Evolutionary conservation across 2,888 invertebrate genomes (phyloP).

Genomic region (Empis livida): DNA sequence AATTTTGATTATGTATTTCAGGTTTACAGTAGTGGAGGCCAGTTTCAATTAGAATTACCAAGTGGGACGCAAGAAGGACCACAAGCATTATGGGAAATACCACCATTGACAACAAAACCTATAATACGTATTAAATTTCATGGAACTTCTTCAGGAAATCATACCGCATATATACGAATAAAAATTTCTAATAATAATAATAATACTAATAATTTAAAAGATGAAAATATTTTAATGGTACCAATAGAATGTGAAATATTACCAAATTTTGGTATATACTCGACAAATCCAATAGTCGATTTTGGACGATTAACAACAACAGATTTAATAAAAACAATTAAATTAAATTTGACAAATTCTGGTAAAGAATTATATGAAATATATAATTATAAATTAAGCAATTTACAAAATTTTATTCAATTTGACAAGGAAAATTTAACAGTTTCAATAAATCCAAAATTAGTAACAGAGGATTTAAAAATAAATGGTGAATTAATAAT

Average conservation of each 20-base stretch:
- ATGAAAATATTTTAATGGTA: constrained; percentile 46
- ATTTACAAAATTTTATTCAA: constrained; percentile 13
- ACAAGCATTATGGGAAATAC: constrained; percentile 78
- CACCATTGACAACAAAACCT: constrained; percentile 75
- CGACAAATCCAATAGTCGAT: constrained; percentile 62
- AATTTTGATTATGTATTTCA: constrained; percentile 21
- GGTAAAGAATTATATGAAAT: constrained; percentile 15
- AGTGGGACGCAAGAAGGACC: constrained; percentile 62
- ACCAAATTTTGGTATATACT: constrained; percentile 56
- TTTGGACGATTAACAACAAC: constrained; percentile 67
- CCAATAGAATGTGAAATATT: constrained; percentile 75
- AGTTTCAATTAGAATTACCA: constrained; percentile 80
- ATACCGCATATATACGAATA: constrained; percentile 67
- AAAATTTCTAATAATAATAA: constrained; percentile 27
- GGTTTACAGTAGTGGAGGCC: constrained; percentile 78
- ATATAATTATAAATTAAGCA: constrained; percentile 14
- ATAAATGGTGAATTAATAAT: constrained; percentile 24
- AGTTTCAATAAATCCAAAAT: constrained; percentile 24
- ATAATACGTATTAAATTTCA: constrained; percentile 77
- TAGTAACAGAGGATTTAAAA: constrained; percentile 18
- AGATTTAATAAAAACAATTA: constrained; percentile 46
- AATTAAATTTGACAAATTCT: constrained; percentile 28
- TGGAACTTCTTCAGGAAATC: constrained; percentile 63
- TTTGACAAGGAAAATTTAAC: constrained; percentile 20
- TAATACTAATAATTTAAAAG: background rate